These are phyloP conservation scores for Porites rus DNA, from an alignment of 92 coral and sea anemone genomes.

Conservation along the genomic window DNA sequence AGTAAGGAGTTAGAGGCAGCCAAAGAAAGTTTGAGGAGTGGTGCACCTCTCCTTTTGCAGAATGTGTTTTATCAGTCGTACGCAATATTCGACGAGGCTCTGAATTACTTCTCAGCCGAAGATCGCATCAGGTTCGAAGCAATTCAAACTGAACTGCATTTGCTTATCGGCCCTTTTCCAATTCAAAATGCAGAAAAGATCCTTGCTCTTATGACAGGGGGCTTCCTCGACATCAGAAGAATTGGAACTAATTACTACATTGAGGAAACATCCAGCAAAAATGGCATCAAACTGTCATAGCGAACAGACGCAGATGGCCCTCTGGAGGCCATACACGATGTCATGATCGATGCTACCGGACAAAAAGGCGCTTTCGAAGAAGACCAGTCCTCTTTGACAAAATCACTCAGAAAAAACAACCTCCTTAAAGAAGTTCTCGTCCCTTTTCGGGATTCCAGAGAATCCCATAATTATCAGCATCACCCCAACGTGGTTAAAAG, in stretches of 20 bases:
- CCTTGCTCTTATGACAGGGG: constrained; percentile 42
- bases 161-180: constrained; percentile 49
- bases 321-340: constrained; percentile 38
- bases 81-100: constrained; percentile 47
- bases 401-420: constrained; percentile 15
- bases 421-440: constrained; percentile 46
- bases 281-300: constrained; percentile 41
- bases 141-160: constrained; percentile 40
- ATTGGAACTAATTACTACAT: constrained; percentile 42
- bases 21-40: constrained; percentile 33
- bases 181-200: constrained; percentile 62
- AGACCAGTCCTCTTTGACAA: constrained; percentile 36
- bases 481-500: constrained; percentile 38
- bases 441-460: constrained; percentile 27
- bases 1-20: constrained; percentile 40
- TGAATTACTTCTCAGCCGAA: constrained; percentile 52
- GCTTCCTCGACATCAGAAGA: constrained; percentile 21
- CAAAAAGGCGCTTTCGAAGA: constrained; percentile 44
- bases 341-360: constrained; percentile 56
- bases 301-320: background rate
- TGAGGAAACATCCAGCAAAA: constrained; percentile 4
- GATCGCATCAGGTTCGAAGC: constrained; percentile 58
- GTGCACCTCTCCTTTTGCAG: constrained; percentile 40
- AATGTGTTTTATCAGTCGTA: constrained; percentile 46
- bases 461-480: constrained; percentile 7